Evolutionary conservation across 2,113 vertebrate species (phyloP), one percentile per base, ranked within the genome.

Genomic region (Bothrops jararaca): DNA sequence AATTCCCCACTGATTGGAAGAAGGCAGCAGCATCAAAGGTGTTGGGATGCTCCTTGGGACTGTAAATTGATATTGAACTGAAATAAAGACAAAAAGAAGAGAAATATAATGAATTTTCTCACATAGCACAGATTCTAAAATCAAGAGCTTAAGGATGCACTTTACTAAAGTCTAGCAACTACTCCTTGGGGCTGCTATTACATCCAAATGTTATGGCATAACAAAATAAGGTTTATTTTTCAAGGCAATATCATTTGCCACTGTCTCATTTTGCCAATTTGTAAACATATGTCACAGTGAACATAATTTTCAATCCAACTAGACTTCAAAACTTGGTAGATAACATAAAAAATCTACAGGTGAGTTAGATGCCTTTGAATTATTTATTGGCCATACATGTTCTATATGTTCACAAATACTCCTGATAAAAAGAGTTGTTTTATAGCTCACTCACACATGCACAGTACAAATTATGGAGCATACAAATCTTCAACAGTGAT

Each of bases 11-110:
- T 0, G 97, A 98, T 93, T 97, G 97, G 97, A 98, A 97, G 96
- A 98, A 98, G 5, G 98, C 97, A 0, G 95, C 95, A 9, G 96
- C 96, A 91, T 98, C 95, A 95, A 98, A 98, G 0, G 90, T 39
- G 8, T 98, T 98, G 54, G 97, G 97, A 89, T 98, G 97, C 93
- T 97, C 97, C 95, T 96, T 98, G 91, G 95, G 97, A 90, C 97
- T 98, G 95, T 98, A 98, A 95, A 97, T 97, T 92, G 97, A 97
- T 96, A 99, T 98, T 48, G 98, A 98, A 92, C 98, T 98, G 97
- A 45, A 97, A 97, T 94, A 93, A 95, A 97, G 95, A 97, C 69
- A 96, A 92, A 95, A 93, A 69, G 69, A 64, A 11, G 5, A 89
- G 56, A 42, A 24, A 74, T 42, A 94, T 64, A 93, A 94, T 18